Conservation (phyloP, 1,140 invertebrate genomes). For the Oedothorax gibbosus region DNA sequence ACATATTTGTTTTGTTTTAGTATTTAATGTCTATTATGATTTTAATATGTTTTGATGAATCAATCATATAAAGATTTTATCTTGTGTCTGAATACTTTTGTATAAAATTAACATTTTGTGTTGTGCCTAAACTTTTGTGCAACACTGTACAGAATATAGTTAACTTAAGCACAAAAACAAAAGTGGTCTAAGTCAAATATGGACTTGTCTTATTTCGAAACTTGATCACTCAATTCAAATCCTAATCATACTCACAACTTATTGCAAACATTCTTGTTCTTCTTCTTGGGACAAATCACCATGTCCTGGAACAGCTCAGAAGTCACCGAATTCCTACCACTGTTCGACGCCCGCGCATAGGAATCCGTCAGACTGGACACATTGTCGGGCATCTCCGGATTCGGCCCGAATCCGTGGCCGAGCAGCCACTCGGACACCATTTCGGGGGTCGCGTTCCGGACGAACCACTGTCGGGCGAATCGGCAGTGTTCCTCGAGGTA, state of each 20-base stretch:
- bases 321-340: slow-evolving; percentile 79
- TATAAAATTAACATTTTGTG: too few species aligned
- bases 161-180: too few species aligned
- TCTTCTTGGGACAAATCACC: slow-evolving; percentile 73
- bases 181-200: too few species aligned
- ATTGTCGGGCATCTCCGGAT: slow-evolving; percentile 22
- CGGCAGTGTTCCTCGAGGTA: slow-evolving; percentile 74
- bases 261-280: neutral
- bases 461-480: slow-evolving; percentile 78
- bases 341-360: slow-evolving; percentile 59
- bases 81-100: too few species aligned
- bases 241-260: slow-evolving; percentile 35
- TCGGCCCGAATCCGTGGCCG: slow-evolving; percentile 21
- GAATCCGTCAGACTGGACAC: slow-evolving; percentile 29
- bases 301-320: slow-evolving; percentile 84
- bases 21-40: too few species aligned
- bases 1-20: too few species aligned
- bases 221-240: too few species aligned
- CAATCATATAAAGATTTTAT: too few species aligned
- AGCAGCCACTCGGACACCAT: slow-evolving; percentile 68
- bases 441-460: slow-evolving; percentile 78
- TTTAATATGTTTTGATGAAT: too few species aligned
- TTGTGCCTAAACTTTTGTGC: too few species aligned
- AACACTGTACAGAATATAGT: too few species aligned
- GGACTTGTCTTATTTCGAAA: too few species aligned